A percentile compares a stretch with the other conserved stretches of the same genome.
These are phyloP conservation scores for Aphaenogaster floridana DNA, from an alignment of 1,140 invertebrate genomes.

Conservation along the genomic window DNA sequence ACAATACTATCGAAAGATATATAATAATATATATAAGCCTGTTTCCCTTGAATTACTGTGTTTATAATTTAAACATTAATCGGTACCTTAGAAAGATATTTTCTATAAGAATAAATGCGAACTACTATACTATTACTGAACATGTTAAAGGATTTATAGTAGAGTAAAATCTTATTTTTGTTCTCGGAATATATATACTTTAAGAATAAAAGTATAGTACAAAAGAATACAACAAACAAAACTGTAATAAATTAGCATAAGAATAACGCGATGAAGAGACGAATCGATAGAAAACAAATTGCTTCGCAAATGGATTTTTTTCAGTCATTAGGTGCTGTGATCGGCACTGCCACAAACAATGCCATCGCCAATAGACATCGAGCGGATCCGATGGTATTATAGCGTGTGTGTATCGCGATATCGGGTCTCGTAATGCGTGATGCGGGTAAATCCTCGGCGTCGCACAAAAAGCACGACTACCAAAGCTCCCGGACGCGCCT, in stretches of 20 bases:
- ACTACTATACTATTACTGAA: background rate
- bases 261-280: background rate
- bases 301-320: background rate
- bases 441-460: conserved; percentile 82
- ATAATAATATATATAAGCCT: background rate
- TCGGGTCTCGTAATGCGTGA: conserved; percentile 76
- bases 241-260: background rate
- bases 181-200: background rate
- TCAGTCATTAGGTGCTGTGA: conserved; percentile 23
- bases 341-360: conserved; percentile 45
- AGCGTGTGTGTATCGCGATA: conserved; percentile 75
- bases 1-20: background rate
- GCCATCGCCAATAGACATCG: conserved; percentile 50
- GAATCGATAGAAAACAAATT: background rate
- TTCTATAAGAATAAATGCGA: background rate
- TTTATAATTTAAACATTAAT: background rate
- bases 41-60: background rate
- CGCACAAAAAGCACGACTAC: conserved; percentile 85
- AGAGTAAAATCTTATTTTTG: background rate
- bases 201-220: background rate
- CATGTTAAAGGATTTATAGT: background rate
- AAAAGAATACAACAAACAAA: background rate
- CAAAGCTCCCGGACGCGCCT: conserved; percentile 77
- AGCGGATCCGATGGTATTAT: conserved; percentile 70
- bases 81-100: background rate